These are phyloP conservation scores for Rana temporaria DNA, from an alignment of 2,113 vertebrate genomes.

Conservation along the genomic window DNA sequence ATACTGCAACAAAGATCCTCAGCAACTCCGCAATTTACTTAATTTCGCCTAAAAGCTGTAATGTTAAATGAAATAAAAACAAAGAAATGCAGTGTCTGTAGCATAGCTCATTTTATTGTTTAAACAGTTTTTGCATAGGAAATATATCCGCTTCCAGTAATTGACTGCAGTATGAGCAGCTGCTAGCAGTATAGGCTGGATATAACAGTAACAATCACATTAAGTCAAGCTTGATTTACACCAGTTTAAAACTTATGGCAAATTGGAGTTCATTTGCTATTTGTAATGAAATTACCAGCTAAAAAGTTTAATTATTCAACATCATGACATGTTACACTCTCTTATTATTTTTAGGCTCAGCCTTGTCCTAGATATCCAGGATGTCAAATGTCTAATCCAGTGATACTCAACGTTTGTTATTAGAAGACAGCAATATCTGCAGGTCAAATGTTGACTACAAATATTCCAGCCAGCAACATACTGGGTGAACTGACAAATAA, in stretches of 20 bases:
- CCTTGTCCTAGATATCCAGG: slow-evolving; percentile 70
- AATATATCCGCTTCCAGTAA: slow-evolving; percentile 99
- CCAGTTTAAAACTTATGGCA: slow-evolving; percentile 99
- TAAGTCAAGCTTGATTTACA: slow-evolving; percentile 99
- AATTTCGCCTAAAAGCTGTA: slow-evolving; percentile 43
- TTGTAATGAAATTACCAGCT: slow-evolving; percentile 76
- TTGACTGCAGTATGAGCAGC: slow-evolving; percentile 99
- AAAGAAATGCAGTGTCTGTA: slow-evolving; percentile 80
- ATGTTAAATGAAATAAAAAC: slow-evolving; percentile 63
- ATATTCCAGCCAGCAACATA: not conserved
- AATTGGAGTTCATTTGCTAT: slow-evolving; percentile 89
- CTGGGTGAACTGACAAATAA: slow-evolving; percentile 26
- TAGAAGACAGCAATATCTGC: not conserved
- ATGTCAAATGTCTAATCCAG: slow-evolving; percentile 70
- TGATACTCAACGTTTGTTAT: slow-evolving; percentile 8
- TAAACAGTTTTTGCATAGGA: slow-evolving; percentile 99
- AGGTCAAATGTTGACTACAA: not conserved
- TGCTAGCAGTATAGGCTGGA: slow-evolving; percentile 99
- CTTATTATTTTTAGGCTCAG: slow-evolving; percentile 70
- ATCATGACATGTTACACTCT: slow-evolving; percentile 77
- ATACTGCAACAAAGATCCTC: too few species aligned
- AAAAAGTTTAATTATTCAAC: slow-evolving; percentile 77
- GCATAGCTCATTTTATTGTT: slow-evolving; percentile 99
- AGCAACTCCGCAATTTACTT: slow-evolving; percentile 15
- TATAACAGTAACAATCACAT: slow-evolving; percentile 99